Evolutionary conservation across 1,140 invertebrate species (phyloP), one percentile per base, ranked within the genome.

Genomic region (Drosophila baimaii): DNA sequence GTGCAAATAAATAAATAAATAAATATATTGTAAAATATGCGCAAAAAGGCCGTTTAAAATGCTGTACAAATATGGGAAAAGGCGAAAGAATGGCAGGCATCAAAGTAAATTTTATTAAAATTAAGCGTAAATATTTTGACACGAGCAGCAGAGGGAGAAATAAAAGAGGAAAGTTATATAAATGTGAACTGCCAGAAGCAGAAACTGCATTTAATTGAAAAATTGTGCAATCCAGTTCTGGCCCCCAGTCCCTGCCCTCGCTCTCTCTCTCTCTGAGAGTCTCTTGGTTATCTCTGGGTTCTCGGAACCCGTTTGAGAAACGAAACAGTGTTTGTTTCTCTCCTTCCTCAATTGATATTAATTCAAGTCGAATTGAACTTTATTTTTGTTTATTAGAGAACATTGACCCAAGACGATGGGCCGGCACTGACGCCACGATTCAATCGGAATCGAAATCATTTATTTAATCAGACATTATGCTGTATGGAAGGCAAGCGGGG

Each of bases 41-140:
- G 61, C 66, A 74, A 77, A 86, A 83, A 68, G 57, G 51, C 68
- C 63, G 70, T 58, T 86, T 77, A 69, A 86, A 77, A 86, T 83
- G 69, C 65, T 72, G 41, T n/a, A 64, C 77, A 83, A 89, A 89
- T 83, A 89, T 64, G 51, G 68, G 29, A 46, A 44, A 55, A 37
- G 37, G 29, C 19, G 17, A 27, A 23, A 37, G 44, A 65, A 66
- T 31, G 35, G 12, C 31, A 23, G 59, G 61, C 81, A 55, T 77
- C 79, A 88, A 77, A 78, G 77, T 80, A 88, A 84, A 89, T 88
- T 89, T 88, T 80, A 88, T 84, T 89, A 84, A 88, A 88, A 89
- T 89, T 52, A 84, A 84, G 84, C 73, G 84, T 61, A 90, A 88
- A 88, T 89, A 88, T 88, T 88, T 88, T 89, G 80, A 84, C 80